These are phyloP conservation scores for Hestina assimilis DNA, from an alignment of 1,140 invertebrate species.

Conservation along the genomic window DNA sequence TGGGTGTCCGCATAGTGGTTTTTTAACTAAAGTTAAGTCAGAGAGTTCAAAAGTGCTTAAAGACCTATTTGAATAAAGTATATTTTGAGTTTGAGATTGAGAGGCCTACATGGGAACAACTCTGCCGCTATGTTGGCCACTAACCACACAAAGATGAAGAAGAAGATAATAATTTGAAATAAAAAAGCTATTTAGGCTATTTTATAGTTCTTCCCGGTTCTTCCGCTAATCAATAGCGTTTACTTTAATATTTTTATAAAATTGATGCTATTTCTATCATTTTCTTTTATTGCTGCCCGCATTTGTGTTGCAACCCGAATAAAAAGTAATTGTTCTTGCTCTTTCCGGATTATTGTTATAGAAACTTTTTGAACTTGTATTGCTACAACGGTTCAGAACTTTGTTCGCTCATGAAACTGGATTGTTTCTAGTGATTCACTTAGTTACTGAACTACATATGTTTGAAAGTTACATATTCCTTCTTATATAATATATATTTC, in stretches of 20 bases:
- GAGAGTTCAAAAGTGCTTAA: too few relatives aligned
- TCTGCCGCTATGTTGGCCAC: too few relatives aligned
- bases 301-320: slow-evolving; percentile 17
- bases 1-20: too few relatives aligned
- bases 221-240: too few relatives aligned
- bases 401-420: neutral
- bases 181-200: too few relatives aligned
- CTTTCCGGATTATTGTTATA: slow-evolving; percentile 20
- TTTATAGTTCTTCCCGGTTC: too few relatives aligned
- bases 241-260: neutral
- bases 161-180: too few relatives aligned
- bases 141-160: too few relatives aligned
- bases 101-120: too few relatives aligned
- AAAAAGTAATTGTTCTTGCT: slow-evolving; percentile 22
- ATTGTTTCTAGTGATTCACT: neutral
- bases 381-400: slow-evolving; percentile 7
- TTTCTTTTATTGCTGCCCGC: neutral
- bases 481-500: neutral
- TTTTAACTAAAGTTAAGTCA: too few relatives aligned
- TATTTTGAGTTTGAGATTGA: too few relatives aligned
- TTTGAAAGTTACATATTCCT: neutral
- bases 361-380: slow-evolving; percentile 20
- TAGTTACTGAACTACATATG: neutral
- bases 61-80: too few relatives aligned
- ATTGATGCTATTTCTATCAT: neutral